phyloP scores from a whole-genome alignment of 2,113 vertebrate genomes.

The Craseonycteris thonglongyai region DNA sequence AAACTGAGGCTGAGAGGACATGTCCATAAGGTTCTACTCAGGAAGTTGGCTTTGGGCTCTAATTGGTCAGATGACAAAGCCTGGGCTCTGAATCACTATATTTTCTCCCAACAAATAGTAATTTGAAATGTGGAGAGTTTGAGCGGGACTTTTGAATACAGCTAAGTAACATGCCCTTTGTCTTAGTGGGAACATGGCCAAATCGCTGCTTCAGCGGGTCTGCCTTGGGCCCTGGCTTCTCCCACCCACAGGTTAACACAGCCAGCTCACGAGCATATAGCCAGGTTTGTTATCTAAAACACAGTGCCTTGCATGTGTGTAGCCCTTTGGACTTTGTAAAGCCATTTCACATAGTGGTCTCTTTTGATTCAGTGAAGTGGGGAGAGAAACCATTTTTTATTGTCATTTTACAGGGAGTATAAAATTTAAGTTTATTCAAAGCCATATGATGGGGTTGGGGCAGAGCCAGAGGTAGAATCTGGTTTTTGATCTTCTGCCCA shows the following conservation, averaged over 20 bases:
- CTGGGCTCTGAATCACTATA: not conserved
- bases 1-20: not conserved
- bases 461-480: not conserved
- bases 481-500: not conserved
- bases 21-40: not conserved
- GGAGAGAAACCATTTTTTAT: not conserved
- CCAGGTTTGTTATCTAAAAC: not conserved
- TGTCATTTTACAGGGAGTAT: not conserved
- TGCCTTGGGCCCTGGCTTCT: not conserved
- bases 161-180: not conserved
- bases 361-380: not conserved
- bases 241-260: not conserved
- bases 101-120: not conserved
- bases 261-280: not conserved
- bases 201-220: not conserved
- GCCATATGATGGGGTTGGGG: not conserved
- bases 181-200: not conserved
- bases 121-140: not conserved
- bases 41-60: not conserved
- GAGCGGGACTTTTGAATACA: not conserved
- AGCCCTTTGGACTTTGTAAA: not conserved
- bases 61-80: not conserved
- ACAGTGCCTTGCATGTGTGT: not conserved
- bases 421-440: not conserved
- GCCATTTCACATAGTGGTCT: not conserved